Percentiles rank a stretch among this genome's conserved stretches.
phyloP scores from a whole-genome alignment of 2,113 vertebrate species.

The Petromus typicus region DNA sequence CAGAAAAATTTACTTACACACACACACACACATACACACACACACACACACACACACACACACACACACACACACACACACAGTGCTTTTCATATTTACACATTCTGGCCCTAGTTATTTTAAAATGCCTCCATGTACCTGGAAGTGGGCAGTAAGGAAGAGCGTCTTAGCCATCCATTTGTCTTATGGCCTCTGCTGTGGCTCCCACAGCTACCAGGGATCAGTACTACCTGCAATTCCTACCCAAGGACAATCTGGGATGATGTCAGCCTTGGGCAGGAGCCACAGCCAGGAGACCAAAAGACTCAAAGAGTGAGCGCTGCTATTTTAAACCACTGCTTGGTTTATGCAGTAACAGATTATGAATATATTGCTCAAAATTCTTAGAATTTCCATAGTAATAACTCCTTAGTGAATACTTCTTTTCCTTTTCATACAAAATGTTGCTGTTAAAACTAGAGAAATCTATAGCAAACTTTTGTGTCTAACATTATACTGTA shows the following conservation, averaged over 20 bases:
- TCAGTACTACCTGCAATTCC: neutral
- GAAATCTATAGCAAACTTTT: neutral
- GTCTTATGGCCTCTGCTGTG: neutral
- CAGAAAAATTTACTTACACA: neutral
- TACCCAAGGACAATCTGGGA: neutral
- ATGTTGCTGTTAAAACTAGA: neutral
- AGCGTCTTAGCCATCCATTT: neutral
- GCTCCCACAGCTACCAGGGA: neutral
- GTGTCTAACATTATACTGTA: neutral
- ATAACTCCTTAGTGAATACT: neutral
- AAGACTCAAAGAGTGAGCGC: neutral
- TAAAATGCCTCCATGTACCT: neutral
- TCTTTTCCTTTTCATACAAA: neutral
- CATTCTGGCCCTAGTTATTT: neutral
- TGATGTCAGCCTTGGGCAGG: neutral
- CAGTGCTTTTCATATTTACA: neutral
- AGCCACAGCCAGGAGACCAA: neutral
- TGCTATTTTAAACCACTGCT: neutral
- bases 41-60: too few relatives aligned
- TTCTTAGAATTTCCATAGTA: neutral
- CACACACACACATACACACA: too few relatives aligned
- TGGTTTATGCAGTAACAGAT: neutral
- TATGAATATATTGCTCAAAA: neutral
- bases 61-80: neutral
- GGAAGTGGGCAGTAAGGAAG: neutral